Evolutionary conservation across 2,113 vertebrate species (phyloP).

Genomic region (Chionodraco myersi): DNA sequence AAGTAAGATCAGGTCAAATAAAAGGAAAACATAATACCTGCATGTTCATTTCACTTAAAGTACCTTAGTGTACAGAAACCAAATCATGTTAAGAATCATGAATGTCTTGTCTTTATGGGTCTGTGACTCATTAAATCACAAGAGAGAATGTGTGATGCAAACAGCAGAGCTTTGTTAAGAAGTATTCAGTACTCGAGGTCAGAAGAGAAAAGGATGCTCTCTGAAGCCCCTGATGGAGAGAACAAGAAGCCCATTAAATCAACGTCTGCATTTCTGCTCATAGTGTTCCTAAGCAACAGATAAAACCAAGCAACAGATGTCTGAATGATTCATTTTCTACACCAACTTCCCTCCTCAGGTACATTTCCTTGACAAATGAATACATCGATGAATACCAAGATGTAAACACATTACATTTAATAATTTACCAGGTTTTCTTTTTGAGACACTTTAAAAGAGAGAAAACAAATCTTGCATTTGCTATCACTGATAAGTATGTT

Average conservation of each 20-base stretch:
- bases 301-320: conserved; percentile 36
- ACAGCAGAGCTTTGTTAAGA: conserved; percentile 13
- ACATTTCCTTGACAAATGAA: neutral
- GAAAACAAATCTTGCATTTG: neutral
- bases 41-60: conserved; percentile 3
- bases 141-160: neutral
- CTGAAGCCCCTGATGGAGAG: conserved; percentile 19
- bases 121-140: neutral
- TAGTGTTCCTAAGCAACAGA: conserved; percentile 73
- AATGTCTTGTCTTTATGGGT: neutral
- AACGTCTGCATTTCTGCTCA: conserved; percentile 42
- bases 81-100: neutral
- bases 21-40: neutral
- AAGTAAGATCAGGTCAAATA: neutral
- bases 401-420: neutral
- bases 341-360: neutral
- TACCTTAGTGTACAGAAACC: neutral
- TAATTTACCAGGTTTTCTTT: neutral
- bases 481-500: neutral
- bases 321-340: conserved; percentile 16
- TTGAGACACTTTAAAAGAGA: neutral
- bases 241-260: conserved; percentile 38
- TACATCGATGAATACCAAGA: neutral
- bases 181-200: conserved; percentile 29
- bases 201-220: conserved; percentile 17